Percentiles rank a stretch among this genome's conserved stretches.
Evolutionary conservation across 2,888 invertebrate genomes (phyloP).

Genomic region (Therioaphis trifolii): DNA sequence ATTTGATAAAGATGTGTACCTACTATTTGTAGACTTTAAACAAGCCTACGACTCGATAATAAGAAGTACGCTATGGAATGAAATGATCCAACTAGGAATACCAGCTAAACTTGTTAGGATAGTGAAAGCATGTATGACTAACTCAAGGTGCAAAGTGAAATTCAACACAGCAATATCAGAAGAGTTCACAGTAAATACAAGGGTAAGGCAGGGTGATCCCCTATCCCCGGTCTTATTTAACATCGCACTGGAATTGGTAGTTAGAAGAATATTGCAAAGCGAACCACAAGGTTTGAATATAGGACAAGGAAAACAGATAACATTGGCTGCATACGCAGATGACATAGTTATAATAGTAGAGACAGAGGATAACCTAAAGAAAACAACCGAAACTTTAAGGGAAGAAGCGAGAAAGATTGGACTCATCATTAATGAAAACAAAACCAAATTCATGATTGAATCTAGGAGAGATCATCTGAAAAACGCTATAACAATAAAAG

Average conservation of each 20-base stretch:
- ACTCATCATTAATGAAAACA: conserved; percentile 34
- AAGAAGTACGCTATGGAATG: too few species aligned
- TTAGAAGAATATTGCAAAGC: too few species aligned
- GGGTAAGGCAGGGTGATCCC: too few species aligned
- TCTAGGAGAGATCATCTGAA: not conserved
- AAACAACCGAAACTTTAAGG: conserved; percentile 11
- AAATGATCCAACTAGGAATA: not conserved
- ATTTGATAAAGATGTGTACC: too few species aligned
- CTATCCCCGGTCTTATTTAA: too few species aligned
- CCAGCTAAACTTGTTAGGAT: not conserved
- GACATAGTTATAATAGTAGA: conserved; percentile 2
- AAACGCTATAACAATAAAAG: conserved; percentile 9
- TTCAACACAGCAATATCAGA: conserved; percentile 27
- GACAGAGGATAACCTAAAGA: not conserved
- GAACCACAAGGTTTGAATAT: too few species aligned
- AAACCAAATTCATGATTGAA: conserved; percentile 31
- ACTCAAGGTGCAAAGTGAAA: conserved; percentile 32
- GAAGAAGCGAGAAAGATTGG: conserved; percentile 3
- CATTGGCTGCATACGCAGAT: not conserved
- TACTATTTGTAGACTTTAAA: too few species aligned
- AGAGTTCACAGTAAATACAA: conserved; percentile 3
- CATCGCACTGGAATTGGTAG: too few species aligned
- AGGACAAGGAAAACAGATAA: not conserved
- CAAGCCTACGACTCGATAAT: too few species aligned
- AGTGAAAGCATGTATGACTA: not conserved